Evolutionary conservation across 2,797 vertebrate genomes (phyloP).

Genomic region (Sciaenops ocellatus): DNA sequence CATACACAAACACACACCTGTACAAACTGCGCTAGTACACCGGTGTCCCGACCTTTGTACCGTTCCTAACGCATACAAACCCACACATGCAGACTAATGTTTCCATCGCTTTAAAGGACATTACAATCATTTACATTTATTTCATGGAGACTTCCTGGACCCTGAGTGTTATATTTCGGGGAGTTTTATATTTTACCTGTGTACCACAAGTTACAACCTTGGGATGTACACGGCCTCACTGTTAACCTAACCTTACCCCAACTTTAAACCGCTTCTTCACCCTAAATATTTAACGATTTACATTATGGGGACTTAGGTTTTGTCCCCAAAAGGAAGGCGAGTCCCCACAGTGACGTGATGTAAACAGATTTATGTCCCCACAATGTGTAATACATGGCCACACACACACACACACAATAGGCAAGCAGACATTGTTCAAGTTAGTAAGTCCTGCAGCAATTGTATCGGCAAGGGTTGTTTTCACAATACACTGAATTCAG

Average conservation of each 20-base stretch:
- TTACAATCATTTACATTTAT: background rate
- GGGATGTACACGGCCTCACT: too few relatives aligned
- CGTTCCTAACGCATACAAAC: constrained; percentile 26
- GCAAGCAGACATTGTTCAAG: constrained; percentile 17
- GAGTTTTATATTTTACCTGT: too few relatives aligned
- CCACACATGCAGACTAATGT: constrained; percentile 22
- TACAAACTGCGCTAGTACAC: constrained; percentile 24
- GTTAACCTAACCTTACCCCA: background rate
- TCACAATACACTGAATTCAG: constrained; percentile 23
- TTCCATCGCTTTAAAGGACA: background rate
- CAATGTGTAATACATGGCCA: background rate
- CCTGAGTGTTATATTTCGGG: too few relatives aligned
- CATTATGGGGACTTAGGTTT: background rate
- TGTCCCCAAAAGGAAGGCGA: background rate
- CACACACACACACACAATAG: constrained; percentile 27
- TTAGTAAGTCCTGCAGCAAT: background rate
- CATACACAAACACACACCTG: constrained; percentile 55
- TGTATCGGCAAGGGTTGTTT: constrained; percentile 8
- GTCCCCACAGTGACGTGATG: background rate
- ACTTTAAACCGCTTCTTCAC: background rate
- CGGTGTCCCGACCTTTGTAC: constrained; percentile 13
- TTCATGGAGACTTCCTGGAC: background rate
- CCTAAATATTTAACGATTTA: background rate
- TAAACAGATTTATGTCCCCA: background rate
- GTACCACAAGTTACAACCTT: too few relatives aligned